Conservation (phyloP, 2,113 vertebrate species). For the Mustelus asterias region DNA sequence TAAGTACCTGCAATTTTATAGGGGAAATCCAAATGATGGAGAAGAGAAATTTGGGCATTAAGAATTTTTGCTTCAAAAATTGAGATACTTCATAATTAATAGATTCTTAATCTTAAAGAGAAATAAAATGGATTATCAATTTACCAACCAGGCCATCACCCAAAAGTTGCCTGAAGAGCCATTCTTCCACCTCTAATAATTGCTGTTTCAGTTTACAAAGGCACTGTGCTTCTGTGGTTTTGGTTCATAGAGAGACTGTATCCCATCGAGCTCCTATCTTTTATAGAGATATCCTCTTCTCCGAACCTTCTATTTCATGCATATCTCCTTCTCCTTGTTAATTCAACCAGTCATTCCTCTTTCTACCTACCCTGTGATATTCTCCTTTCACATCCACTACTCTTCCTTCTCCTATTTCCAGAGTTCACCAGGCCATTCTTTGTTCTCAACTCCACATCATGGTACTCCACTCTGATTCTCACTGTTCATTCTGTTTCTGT, state of each 20-base stretch:
- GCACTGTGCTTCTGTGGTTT: background rate
- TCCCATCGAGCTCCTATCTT: background rate
- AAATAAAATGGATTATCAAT: background rate
- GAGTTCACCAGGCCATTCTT: background rate
- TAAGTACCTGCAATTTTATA: too few species aligned
- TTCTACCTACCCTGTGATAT: background rate
- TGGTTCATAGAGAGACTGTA: background rate
- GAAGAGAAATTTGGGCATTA: background rate
- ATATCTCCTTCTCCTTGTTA: background rate
- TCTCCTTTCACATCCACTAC: background rate
- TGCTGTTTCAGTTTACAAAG: background rate
- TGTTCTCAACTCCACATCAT: background rate
- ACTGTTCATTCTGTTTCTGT: background rate
- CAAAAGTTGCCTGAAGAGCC: background rate
- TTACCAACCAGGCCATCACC: background rate
- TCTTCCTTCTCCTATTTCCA: background rate
- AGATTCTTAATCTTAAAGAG: too few species aligned
- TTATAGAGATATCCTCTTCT: background rate
- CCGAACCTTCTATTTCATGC: too few species aligned
- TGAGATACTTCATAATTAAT: background rate
- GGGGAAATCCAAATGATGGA: too few species aligned
- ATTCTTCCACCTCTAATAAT: background rate
- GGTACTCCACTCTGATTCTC: background rate
- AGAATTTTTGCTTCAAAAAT: background rate
- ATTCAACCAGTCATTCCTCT: background rate